A percentile compares a stretch with the other conserved stretches of the same genome.
Conservation (phyloP, 2,113 vertebrate species). For the Corynorhinus townsendii region DNA sequence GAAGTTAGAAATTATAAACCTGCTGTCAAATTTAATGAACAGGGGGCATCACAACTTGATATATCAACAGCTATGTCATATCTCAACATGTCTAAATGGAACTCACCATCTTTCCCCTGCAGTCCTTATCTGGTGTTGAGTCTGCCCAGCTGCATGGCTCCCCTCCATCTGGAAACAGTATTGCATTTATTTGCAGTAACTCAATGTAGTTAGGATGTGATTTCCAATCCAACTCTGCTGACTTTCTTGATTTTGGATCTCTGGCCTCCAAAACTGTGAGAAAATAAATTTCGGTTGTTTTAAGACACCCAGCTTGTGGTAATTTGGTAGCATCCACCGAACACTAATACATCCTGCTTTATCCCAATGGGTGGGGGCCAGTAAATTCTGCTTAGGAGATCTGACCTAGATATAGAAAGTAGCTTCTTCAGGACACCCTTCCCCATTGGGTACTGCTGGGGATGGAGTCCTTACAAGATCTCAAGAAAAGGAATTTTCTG, state of each 20-base stretch:
- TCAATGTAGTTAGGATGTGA: neutral
- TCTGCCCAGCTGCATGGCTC: rapidly evolving
- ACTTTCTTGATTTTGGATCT: neutral
- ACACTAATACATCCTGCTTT: neutral
- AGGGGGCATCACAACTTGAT: no score
- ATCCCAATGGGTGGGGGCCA: neutral
- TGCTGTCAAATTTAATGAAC: neutral
- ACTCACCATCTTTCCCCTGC: neutral
- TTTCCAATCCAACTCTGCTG: neutral
- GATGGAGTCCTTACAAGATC: neutral
- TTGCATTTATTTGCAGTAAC: neutral
- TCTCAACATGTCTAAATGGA: neutral
- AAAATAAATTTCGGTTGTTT: neutral
- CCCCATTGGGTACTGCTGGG: neutral
- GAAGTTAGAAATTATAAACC: neutral
- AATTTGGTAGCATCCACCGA: neutral
- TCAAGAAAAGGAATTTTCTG: neutral
- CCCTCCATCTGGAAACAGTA: neutral
- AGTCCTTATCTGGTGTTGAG: no score
- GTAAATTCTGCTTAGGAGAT: neutral
- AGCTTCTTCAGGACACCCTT: neutral
- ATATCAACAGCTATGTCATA: neutral
- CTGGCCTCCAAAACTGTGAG: neutral
- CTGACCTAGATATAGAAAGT: neutral
- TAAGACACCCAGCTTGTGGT: neutral